Evolutionary conservation across 2,888 invertebrate genomes (phyloP), one percentile per base, ranked within the genome.

Genomic region (Drosophila meridionalis): DNA sequence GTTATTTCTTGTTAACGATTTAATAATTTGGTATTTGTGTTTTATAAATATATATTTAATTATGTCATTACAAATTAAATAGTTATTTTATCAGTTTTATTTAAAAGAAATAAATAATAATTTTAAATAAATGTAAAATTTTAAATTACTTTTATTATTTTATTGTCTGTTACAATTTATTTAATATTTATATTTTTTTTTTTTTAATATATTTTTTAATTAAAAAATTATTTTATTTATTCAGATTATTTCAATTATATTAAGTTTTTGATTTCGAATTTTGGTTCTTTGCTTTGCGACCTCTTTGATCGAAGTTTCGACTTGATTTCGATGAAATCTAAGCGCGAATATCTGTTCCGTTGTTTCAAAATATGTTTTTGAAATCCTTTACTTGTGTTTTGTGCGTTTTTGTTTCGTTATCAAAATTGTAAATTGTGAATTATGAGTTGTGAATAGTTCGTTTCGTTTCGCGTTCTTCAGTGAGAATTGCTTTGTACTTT

Each of bases 401-500:
- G 12, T 36, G 20, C 3, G 14, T 8, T 34, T 56, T 60, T 26
- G 11, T 30, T 50, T 62, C 40, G 58, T 55, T 69, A 66, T 71
- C 66, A 69, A 82, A 75, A 68, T 60, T 78, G 32, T 48, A 38
- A 52, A 30, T 32, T 48, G 48, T 47, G 34, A n/a, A n/a, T 32
- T 48, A n/a, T 28, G 36, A 9, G 8, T 42, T 42, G 42, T 36
- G 36, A 28, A 30, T 9, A 40, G 47, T 72, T 80, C 52, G 52
- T 62, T 74, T 69, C 43, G 67, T 59, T 76, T 73, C 40, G 63
- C 58, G 63, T 34, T 52, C 20, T 71, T 56, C 53, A 59, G 60
- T 64, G 61, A 52, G 20, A 61, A 66, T 56, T 55, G 47, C 45
- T 75, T 89, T 82, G 83, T 90, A 88, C 87, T 86, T 89, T 89